A percentile compares a stretch with the other conserved stretches of the same genome.
Conservation (phyloP, 2,797 vertebrate species). For the Anniella stebbinsi region DNA sequence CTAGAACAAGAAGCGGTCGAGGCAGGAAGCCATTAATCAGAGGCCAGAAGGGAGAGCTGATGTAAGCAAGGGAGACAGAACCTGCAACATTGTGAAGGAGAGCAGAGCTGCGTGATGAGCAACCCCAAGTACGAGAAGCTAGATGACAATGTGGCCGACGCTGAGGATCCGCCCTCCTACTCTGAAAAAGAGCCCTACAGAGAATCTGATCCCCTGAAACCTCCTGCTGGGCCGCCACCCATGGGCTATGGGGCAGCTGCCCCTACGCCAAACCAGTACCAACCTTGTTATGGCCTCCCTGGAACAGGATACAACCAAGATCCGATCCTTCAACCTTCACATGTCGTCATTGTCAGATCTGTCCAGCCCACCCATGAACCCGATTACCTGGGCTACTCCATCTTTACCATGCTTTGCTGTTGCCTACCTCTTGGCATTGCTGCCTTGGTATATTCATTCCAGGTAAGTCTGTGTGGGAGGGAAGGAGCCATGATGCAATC, state of each 20-base stretch:
- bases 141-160: background rate
- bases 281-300: background rate
- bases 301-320: background rate
- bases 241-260: background rate
- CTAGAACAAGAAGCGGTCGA: background rate
- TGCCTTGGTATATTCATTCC: slow-evolving; percentile 82
- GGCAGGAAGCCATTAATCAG: background rate
- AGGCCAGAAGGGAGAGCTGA: background rate
- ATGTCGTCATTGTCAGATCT: background rate
- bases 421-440: slow-evolving; percentile 82
- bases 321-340: background rate
- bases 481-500: no score
- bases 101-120: background rate
- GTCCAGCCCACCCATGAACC: background rate
- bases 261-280: background rate
- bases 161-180: background rate
- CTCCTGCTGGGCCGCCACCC: background rate
- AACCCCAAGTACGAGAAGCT: background rate
- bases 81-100: no score
- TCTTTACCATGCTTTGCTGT: slow-evolving; percentile 84
- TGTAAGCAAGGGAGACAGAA: background rate
- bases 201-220: background rate
- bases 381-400: slow-evolving; percentile 82
- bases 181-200: background rate
- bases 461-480: slow-evolving; percentile 53